Base-by-base conservation (phyloP, 2,888 invertebrate genomes). In the Xylota segnis region DNA sequence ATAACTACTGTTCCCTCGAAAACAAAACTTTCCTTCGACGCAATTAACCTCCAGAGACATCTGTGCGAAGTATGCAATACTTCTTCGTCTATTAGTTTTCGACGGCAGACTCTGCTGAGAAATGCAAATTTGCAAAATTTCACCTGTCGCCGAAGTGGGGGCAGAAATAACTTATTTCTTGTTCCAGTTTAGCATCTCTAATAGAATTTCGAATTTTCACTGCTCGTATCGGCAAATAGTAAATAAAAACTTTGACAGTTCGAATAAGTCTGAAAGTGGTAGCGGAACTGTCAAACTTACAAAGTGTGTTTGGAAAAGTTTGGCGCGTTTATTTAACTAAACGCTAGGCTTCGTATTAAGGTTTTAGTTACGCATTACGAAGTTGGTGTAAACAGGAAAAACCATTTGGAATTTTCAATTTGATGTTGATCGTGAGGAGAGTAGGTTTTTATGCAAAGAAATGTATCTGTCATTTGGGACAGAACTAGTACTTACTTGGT, bases 1-100 rank as follows among this genome's bases (percentile, higher is more conserved):
- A 75, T 75, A 75, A 66, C 45, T 47, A n/a, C 37, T 37, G 10
- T 7, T 34, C 34, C 16, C 27, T 34, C 6, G 10, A 71, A 72
- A 63, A 45, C 45, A 61, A 74, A 83, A 59, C 45, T 77, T 83
- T 52, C 40, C n/a, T 66, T 77, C 45, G 16, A 27, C 40, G 52
- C 78, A 77, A 72, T 83, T 78, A 83, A 72, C 78, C 72, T 52
- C 47, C 47, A 83, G 61, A 66, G 77, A 83, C 77, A 66, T 83
- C 47, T 54, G 61, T 68, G 65, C 65, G 58, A 37, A 66, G 54
- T 40, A 61, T 56, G 75, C 50, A 76, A 58, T 58, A 70, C 61
- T 63, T 74, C 27, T 50, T 50, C 50, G 52, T 66, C 45, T 45
- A 23, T 14, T 14, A 40, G 40, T 45, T n/a, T n/a, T 61, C n/a